Evolutionary conservation across 2,888 invertebrate species (phyloP), one percentile per base, ranked within the genome.

Genomic region (Diplazon laetatorius): DNA sequence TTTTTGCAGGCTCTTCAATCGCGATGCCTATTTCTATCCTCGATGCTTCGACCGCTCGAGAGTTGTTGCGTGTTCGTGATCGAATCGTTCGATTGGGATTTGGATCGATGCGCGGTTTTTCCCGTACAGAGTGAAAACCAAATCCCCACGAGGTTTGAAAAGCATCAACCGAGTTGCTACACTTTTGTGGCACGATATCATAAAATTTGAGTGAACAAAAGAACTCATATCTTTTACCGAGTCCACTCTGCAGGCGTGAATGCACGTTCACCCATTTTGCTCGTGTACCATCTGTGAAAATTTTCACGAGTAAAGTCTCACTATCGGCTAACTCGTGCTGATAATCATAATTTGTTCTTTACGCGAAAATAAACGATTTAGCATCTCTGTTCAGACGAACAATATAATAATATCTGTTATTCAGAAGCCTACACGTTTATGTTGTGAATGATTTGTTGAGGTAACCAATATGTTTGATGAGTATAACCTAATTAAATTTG

Each of bases 81-180:
- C 68, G 76, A 65, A 42, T 59, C 59, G 76, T 76, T 76, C 70
- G 76, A 76, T 76, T 69, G 63, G 1, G 46, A 39, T 22, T 52
- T 18, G 55, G 12, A n/a, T 50, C 50, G 20, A 14, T 20, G 39
- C 22, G 37, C 20, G 37, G 25, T 20, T 5, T 12, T 37, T 42
- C 10, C 25, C 25, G 16, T 16, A 57, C 10, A 35, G 30, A 66
- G 30, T n/a, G 39, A n/a, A n/a, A 37, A 48, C 55, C 62, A 16
- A 46, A 25, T 14, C 10, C 16, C 44, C 0, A 9, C 12, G 52
- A 22, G 35, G 55, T 72, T 57, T 62, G 55, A 57, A 48, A 55
- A 69, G 22, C 55, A 55, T 57, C 55, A 46, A 75, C 69, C 48
- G 35, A n/a, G 35, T 63, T 63, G 46, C 72, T 39, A 25, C 55